A percentile compares a stretch with the other conserved stretches of the same genome.
These are phyloP conservation scores for Eptatretus burgeri DNA, from an alignment of 2,113 vertebrate genomes.

Conservation along the genomic window DNA sequence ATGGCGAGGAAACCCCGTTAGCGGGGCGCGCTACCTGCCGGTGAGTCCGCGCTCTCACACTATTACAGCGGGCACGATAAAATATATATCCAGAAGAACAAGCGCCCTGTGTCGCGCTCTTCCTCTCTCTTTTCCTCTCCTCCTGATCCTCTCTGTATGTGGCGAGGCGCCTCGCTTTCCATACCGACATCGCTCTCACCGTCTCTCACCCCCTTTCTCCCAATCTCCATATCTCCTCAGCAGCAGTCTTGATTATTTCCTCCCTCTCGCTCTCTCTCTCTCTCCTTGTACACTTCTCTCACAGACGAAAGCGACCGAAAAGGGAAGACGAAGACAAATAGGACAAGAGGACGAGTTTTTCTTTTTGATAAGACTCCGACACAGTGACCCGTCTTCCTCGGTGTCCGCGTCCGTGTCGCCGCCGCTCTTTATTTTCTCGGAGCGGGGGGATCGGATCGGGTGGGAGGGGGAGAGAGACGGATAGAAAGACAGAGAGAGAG, in stretches of 20 bases:
- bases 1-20: conserved; percentile 6
- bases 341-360: too few species aligned
- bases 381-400: too few species aligned
- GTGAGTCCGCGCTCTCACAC: conserved; percentile 3
- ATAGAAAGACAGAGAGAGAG: too few species aligned
- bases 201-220: not conserved
- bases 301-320: too few species aligned
- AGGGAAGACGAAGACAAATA: too few species aligned
- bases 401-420: too few species aligned
- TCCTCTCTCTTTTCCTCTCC: not conserved
- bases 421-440: too few species aligned
- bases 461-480: too few species aligned
- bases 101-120: not conserved
- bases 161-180: not conserved
- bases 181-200: not conserved
- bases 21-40: conserved; percentile 5
- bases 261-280: not conserved
- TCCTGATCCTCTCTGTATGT: not conserved
- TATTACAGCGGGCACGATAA: too few species aligned
- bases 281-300: not conserved
- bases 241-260: not conserved
- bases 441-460: too few species aligned
- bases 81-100: not conserved
- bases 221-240: not conserved
- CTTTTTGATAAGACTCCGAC: too few species aligned